phyloP scores from a whole-genome alignment of 2,888 invertebrate species.

The Campopleginae sp. region DNA sequence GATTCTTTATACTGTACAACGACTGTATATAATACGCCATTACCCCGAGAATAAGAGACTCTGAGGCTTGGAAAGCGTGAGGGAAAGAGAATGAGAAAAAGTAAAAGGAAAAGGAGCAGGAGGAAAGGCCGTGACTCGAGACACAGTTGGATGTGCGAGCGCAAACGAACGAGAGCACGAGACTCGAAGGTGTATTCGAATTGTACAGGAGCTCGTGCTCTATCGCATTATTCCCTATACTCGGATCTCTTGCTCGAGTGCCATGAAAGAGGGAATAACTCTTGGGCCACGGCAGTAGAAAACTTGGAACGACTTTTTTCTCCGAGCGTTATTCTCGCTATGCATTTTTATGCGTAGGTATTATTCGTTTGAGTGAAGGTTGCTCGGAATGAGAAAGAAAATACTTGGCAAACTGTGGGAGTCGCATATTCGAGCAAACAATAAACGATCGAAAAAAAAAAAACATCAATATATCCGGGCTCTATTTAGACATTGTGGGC shows the following conservation, averaged over 20 bases:
- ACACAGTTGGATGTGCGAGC: conserved; percentile 36
- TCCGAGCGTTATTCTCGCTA: background rate
- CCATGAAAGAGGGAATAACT: conserved; percentile 26
- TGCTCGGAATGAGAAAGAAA: background rate
- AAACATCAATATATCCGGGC: background rate
- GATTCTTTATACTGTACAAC: conserved; percentile 21
- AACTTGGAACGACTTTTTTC: conserved; percentile 2
- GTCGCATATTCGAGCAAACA: background rate
- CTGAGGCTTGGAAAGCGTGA: conserved; percentile 10
- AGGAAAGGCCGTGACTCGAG: conserved; percentile 17
- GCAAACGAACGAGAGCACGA: conserved; percentile 51
- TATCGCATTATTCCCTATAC: conserved; percentile 46
- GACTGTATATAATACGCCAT: conserved; percentile 22
- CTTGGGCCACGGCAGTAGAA: conserved; percentile 20
- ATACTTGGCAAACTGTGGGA: background rate
- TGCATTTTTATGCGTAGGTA: background rate
- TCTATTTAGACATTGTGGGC: background rate
- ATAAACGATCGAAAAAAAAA: background rate
- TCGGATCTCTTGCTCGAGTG: conserved; percentile 29
- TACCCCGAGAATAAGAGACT: conserved; percentile 41
- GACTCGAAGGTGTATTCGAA: conserved; percentile 38
- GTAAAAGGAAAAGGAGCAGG: background rate
- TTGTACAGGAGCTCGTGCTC: conserved; percentile 56
- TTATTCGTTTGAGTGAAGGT: background rate
- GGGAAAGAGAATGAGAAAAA: conserved; percentile 8